Evolutionary conservation across 1,140 invertebrate genomes (phyloP).

Genomic region (Drosophila prosaltans): DNA sequence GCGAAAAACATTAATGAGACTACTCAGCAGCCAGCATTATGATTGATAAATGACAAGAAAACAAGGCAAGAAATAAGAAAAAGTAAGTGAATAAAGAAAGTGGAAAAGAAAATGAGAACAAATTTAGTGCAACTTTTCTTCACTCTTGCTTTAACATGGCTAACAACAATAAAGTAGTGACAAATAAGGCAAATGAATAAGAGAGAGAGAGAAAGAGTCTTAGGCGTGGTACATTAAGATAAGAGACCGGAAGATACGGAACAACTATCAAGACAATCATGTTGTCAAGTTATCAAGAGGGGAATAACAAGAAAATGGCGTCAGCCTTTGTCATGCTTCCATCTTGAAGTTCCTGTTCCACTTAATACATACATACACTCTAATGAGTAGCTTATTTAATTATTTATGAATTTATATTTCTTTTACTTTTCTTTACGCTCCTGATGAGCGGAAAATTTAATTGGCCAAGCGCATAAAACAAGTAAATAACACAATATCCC

Average conservation of each 20-base stretch:
- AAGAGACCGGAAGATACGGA: constrained; percentile 33
- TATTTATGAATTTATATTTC: constrained; percentile 59
- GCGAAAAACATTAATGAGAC: constrained; percentile 66
- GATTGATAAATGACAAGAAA: constrained; percentile 66
- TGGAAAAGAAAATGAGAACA: constrained; percentile 11
- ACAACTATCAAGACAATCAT: constrained; percentile 3
- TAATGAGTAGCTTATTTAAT: constrained; percentile 80
- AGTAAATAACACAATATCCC: constrained; percentile 26
- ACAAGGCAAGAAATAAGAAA: constrained; percentile 20
- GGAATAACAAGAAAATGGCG: constrained; percentile 16
- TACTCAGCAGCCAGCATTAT: constrained; percentile 67
- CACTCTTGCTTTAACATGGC: background rate
- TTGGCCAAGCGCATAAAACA: constrained; percentile 52
- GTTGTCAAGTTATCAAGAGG: constrained; percentile 1
- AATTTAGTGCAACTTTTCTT: constrained; percentile 2
- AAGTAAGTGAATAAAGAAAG: background rate
- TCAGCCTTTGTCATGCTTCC: constrained; percentile 9
- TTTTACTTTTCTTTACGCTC: constrained; percentile 21
- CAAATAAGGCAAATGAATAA: constrained; percentile 53
- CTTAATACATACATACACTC: constrained; percentile 24
- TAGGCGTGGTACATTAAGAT: constrained; percentile 72
- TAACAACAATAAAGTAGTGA: constrained; percentile 58
- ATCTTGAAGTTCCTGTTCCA: constrained; percentile 7
- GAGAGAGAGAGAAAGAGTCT: constrained; percentile 1
- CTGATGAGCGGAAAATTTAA: constrained; percentile 64